A percentile compares a stretch with the other conserved stretches of the same genome.
Conservation (phyloP, 92 coral and sea anemone species). For the Heteractis magnifica region DNA sequence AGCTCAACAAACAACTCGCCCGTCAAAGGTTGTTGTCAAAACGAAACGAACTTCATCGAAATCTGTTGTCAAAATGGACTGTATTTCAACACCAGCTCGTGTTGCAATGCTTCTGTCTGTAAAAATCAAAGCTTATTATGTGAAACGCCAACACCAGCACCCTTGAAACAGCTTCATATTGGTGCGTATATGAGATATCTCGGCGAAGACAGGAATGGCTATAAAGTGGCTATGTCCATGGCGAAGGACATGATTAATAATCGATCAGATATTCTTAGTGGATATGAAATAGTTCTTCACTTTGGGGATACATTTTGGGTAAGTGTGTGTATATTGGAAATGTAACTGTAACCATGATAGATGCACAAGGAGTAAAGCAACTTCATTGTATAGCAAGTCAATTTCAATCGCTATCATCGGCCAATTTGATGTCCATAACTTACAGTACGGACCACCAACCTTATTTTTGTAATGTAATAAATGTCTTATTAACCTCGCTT, state of each 20-base stretch:
- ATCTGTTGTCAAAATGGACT: background rate
- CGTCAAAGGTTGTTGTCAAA: background rate
- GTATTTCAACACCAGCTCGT: background rate
- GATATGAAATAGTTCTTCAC: slow-evolving; percentile 61
- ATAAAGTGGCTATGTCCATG: slow-evolving; percentile 49
- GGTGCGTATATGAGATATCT: slow-evolving; percentile 67
- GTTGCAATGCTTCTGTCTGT: slow-evolving; percentile 5
- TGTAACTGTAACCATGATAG: too few species aligned
- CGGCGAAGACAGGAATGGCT: slow-evolving; percentile 39
- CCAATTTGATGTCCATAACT: too few species aligned
- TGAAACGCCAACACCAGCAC: background rate
- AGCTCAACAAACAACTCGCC: background rate
- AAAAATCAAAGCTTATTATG: slow-evolving; percentile 2
- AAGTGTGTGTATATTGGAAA: slow-evolving; percentile 16
- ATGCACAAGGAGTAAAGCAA: too few species aligned
- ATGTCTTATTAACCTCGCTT: too few species aligned
- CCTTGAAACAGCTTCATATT: slow-evolving; percentile 42
- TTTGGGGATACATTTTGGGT: slow-evolving; percentile 63
- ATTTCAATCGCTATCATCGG: too few species aligned
- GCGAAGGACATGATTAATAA: slow-evolving; percentile 76
- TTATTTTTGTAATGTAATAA: too few species aligned
- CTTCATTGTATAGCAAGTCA: too few species aligned
- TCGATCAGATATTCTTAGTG: slow-evolving; percentile 58
- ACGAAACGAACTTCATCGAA: background rate
- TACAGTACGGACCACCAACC: too few species aligned